Conservation (phyloP, 2,888 invertebrate species). For the Zaprionus lineosus region DNA sequence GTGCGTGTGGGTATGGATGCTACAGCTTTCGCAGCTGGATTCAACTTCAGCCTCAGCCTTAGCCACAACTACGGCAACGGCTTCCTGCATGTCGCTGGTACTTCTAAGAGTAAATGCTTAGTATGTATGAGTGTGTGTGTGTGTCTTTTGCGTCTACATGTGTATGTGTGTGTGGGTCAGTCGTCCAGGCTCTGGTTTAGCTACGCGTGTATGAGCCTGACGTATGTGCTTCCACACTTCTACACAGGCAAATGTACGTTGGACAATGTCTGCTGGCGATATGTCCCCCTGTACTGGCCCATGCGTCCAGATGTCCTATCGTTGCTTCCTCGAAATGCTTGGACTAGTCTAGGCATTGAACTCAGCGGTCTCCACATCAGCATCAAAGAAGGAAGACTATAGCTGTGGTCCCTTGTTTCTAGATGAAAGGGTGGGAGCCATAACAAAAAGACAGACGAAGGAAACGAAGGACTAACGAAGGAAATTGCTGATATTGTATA, state of each 20-base stretch:
- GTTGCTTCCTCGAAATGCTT: constrained; percentile 33
- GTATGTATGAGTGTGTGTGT: constrained; percentile 30
- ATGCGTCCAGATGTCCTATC: constrained; percentile 49
- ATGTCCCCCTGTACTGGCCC: constrained; percentile 70
- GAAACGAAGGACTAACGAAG: constrained; percentile 76
- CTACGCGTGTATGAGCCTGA: constrained; percentile 47
- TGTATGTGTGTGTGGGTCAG: constrained; percentile 71
- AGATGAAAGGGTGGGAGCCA: constrained; percentile 57
- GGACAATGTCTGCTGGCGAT: constrained; percentile 69
- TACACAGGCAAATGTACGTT: constrained; percentile 47
- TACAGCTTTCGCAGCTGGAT: constrained; percentile 71
- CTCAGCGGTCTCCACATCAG: constrained; percentile 61
- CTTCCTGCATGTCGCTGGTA: constrained; percentile 64
- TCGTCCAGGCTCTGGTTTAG: constrained; percentile 34
- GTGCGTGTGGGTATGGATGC: constrained; percentile 40
- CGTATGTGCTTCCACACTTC: constrained; percentile 52
- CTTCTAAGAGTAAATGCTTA: constrained; percentile 69
- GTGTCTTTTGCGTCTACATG: constrained; percentile 30
- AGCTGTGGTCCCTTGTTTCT: constrained; percentile 56
- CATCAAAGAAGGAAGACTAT: constrained; percentile 74
- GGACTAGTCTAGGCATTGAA: constrained; percentile 57
- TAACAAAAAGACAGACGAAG: constrained; percentile 65
- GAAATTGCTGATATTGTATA: constrained; percentile 77
- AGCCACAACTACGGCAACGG: constrained; percentile 31
- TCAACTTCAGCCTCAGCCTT: constrained; percentile 61